phyloP scores from a whole-genome alignment of 2,797 vertebrate genomes.

The Scleropages formosus region DNA sequence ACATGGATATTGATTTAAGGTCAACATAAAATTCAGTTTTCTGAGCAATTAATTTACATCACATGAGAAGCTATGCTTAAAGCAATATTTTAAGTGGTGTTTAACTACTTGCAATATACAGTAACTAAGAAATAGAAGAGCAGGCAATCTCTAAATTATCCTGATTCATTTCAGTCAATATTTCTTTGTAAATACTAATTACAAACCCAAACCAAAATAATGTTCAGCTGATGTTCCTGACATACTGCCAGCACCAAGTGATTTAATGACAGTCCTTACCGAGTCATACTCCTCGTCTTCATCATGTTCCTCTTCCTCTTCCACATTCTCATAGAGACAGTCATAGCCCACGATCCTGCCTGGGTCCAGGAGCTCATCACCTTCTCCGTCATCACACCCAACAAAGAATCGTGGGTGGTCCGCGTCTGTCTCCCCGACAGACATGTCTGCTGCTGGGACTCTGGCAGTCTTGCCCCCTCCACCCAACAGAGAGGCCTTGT shows the following conservation, averaged over 20 bases:
- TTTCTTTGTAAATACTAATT: no score
- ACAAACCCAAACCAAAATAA: no score
- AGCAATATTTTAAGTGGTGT: no score
- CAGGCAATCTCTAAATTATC: no score
- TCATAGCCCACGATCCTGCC: conserved; percentile 67
- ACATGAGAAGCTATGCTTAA: no score
- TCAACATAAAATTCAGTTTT: no score
- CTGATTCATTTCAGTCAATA: no score
- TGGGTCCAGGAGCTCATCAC: conserved; percentile 70
- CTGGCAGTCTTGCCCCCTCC: conserved; percentile 2
- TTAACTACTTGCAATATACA: no score
- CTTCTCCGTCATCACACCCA: conserved; percentile 76
- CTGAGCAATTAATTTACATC: no score
- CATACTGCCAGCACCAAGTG: not conserved
- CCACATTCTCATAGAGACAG: conserved; percentile 74
- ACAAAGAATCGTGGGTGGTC: conserved; percentile 80
- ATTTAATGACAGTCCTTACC: conserved; percentile 59
- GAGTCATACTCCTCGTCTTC: conserved; percentile 79
- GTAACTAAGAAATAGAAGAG: no score
- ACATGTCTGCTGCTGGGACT: conserved; percentile 51
- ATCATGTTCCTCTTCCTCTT: conserved; percentile 70
- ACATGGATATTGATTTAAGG: no score
- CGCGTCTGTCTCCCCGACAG: conserved; percentile 55
- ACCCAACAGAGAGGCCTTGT: conserved; percentile 12
- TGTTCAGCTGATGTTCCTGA: no score